Conservation (phyloP, 1,140 invertebrate genomes). For the Calliopsis andreniformis region DNA sequence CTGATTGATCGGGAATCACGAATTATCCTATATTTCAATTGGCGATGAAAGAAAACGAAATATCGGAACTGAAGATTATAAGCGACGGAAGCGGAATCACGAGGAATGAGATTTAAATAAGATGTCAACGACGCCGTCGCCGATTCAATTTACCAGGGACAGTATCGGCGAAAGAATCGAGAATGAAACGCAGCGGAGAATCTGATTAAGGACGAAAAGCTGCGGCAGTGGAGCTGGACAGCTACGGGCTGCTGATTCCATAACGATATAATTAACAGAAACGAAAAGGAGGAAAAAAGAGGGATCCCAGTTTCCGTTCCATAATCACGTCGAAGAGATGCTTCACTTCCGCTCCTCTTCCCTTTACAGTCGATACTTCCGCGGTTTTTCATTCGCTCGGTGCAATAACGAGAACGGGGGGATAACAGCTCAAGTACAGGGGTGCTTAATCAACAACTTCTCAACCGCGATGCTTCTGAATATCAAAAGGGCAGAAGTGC, state of each 20-base stretch:
- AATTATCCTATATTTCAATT: neutral
- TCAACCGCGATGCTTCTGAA: neutral
- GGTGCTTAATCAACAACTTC: conserved; percentile 16
- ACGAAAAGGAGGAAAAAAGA: neutral
- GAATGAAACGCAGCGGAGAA: conserved; percentile 40
- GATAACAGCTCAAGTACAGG: neutral
- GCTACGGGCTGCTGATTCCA: conserved; percentile 48
- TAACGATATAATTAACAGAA: conserved; percentile 62
- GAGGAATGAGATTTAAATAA: conserved; percentile 38
- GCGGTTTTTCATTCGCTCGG: conserved; percentile 10
- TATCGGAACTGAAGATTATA: neutral
- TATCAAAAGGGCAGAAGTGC: neutral
- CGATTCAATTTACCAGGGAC: conserved; percentile 45
- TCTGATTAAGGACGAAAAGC: conserved; percentile 49
- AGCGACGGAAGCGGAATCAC: neutral
- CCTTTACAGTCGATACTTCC: conserved; percentile 12
- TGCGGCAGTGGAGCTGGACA: conserved; percentile 11
- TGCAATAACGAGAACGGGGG: neutral
- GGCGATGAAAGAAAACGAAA: neutral
- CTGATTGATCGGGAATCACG: neutral
- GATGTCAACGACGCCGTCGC: conserved; percentile 24
- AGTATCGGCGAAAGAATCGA: conserved; percentile 23
- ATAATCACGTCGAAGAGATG: neutral
- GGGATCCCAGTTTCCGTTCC: conserved; percentile 2
- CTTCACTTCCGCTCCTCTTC: neutral